Percentiles rank a stretch among this genome's conserved stretches.
Conservation (phyloP, 2,888 invertebrate genomes). For the Micropterix aruncella region DNA sequence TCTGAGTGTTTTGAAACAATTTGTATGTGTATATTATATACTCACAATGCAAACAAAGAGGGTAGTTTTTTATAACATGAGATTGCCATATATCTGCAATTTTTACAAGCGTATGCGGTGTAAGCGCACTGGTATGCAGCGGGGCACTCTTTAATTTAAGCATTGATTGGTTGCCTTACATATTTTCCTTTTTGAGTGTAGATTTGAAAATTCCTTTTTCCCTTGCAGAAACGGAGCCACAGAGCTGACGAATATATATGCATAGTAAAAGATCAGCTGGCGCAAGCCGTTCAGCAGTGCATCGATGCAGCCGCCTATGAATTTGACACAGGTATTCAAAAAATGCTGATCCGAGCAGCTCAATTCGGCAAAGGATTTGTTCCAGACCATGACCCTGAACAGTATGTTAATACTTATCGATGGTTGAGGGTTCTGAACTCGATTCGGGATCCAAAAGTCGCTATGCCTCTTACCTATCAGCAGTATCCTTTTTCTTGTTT, state of each 20-base stretch:
- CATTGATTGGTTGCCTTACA: no score
- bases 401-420: constrained; percentile 77
- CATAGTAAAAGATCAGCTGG: constrained; percentile 66
- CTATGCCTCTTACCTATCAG: constrained; percentile 77
- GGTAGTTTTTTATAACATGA: no score
- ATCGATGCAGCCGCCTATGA: constrained; percentile 89
- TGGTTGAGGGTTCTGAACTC: constrained; percentile 83
- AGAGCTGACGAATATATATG: constrained; percentile 89
- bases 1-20: no score
- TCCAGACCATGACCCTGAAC: constrained; percentile 54
- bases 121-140: no score
- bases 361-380: constrained; percentile 93
- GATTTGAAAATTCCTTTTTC: no score
- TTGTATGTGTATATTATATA: no score
- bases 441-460: constrained; percentile 69
- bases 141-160: no score
- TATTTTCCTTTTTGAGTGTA: no score
- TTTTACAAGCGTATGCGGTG: no score
- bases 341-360: constrained; percentile 79
- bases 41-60: no score
- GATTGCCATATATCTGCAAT: no score
- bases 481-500: constrained; percentile 58
- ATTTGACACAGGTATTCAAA: constrained; percentile 75
- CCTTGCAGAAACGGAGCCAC: constrained; percentile 64
- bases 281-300: constrained; percentile 78